Evolutionary conservation across 2,888 invertebrate genomes (phyloP).

Genomic region (Drosophila meridiana): DNA sequence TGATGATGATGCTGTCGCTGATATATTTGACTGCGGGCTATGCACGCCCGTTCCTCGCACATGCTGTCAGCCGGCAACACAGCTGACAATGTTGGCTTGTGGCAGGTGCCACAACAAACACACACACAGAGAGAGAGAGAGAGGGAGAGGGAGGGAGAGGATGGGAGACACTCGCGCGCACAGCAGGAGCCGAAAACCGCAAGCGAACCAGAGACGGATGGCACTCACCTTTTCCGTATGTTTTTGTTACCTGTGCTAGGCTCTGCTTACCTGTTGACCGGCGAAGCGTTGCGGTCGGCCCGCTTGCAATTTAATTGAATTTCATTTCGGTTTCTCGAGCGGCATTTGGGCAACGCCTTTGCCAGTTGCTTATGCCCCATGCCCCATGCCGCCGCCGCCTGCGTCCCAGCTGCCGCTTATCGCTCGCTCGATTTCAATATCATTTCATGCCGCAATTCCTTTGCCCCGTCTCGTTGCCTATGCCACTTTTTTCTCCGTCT

Average conservation of each 20-base stretch:
- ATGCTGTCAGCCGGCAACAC: constrained; percentile 56
- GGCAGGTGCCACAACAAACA: constrained; percentile 70
- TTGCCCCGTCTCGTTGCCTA: constrained; percentile 3
- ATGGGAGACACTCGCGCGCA: constrained; percentile 3
- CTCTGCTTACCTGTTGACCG: constrained; percentile 57
- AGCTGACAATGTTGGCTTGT: constrained; percentile 68
- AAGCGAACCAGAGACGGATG: constrained; percentile 44
- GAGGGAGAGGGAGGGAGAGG: too few species aligned
- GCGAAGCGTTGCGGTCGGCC: constrained; percentile 64
- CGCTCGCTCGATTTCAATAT: constrained; percentile 58
- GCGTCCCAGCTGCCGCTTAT: constrained; percentile 42
- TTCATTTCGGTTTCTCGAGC: constrained; percentile 71
- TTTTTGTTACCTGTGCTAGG: constrained; percentile 27
- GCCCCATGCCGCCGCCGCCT: constrained; percentile 8
- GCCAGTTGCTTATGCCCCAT: constrained; percentile 28
- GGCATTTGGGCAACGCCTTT: constrained; percentile 71
- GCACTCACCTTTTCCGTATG: constrained; percentile 42
- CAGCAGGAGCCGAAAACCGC: constrained; percentile 48
- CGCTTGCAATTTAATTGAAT: constrained; percentile 75
- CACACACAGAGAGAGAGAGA: background rate
- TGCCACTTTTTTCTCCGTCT: constrained; percentile 5
- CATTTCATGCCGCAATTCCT: constrained; percentile 47
- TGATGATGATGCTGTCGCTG: constrained; percentile 31
- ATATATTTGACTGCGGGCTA: constrained; percentile 48
- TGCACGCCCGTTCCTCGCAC: constrained; percentile 55